These are phyloP conservation scores for Echinometra lucunter DNA, from an alignment of 53 echinoderm and acorn worm species.

Conservation along the genomic window DNA sequence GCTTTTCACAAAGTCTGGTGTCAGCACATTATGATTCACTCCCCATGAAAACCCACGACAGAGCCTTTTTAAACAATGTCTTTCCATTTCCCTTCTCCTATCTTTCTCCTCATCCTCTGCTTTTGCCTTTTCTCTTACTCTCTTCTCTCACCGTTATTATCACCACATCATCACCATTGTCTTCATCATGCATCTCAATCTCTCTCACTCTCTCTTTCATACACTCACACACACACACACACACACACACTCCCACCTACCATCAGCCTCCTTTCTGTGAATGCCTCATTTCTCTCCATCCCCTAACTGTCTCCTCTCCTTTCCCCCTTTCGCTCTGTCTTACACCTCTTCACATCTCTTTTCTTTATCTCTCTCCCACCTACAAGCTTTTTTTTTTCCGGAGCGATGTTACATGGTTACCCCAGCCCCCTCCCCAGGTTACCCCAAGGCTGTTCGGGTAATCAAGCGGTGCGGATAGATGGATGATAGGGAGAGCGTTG, in stretches of 20 bases:
- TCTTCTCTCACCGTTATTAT: no score
- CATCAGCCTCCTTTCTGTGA: not conserved
- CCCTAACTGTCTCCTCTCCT: not conserved
- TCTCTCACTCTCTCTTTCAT: not conserved
- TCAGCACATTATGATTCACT: no score
- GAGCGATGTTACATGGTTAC: not conserved
- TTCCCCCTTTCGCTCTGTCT: not conserved
- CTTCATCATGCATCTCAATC: no score
- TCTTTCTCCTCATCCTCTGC: no score
- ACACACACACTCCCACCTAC: not conserved
- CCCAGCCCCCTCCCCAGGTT: no score
- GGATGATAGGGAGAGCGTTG: not conserved
- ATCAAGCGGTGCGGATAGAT: slow-evolving; percentile 8
- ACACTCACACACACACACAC: not conserved
- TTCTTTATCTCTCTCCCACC: not conserved
- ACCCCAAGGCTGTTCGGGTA: not conserved
- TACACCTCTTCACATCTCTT: not conserved
- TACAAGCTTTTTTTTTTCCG: not conserved
- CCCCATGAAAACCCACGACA: no score
- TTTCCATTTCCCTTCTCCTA: no score
- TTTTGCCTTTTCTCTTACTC: no score
- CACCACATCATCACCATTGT: no score
- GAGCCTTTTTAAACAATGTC: no score
- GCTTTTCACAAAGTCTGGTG: no score
- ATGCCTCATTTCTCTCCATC: not conserved